These are phyloP conservation scores for Rhinogobius similis DNA, from an alignment of 2,113 vertebrate genomes.

Conservation along the genomic window DNA sequence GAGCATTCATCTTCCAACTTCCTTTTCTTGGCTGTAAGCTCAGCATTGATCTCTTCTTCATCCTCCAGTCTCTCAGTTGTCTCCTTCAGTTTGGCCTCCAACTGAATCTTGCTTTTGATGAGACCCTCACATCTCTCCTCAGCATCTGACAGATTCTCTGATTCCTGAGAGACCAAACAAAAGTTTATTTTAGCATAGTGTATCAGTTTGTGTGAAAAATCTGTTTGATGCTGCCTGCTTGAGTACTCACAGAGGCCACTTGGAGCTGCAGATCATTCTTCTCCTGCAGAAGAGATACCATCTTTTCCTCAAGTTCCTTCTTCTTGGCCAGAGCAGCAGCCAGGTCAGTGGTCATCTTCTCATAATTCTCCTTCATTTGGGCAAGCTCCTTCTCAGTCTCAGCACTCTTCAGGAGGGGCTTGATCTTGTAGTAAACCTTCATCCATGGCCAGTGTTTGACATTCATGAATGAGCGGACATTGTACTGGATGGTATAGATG, in stretches of 20 bases:
- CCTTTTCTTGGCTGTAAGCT: constrained; percentile 82
- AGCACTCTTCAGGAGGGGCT: constrained; percentile 64
- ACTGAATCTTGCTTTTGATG: constrained; percentile 69
- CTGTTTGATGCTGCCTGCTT: no score
- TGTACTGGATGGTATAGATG: constrained; percentile 60
- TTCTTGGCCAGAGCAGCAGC: constrained; percentile 57
- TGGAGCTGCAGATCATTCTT: constrained; percentile 59
- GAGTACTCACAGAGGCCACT: constrained; percentile 54
- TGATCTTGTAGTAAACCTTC: constrained; percentile 72
- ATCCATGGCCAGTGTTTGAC: constrained; percentile 71
- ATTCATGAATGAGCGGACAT: constrained; percentile 67
- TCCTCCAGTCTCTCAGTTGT: constrained; percentile 84
- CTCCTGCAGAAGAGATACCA: constrained; percentile 64
- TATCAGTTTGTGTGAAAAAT: background rate
- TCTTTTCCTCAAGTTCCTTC: constrained; percentile 62
- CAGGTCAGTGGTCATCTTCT: constrained; percentile 55
- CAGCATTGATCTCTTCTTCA: constrained; percentile 83
- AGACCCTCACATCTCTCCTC: constrained; percentile 69
- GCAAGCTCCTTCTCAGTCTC: constrained; percentile 58
- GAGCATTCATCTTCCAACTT: constrained; percentile 84
- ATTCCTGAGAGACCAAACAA: constrained; percentile 41
- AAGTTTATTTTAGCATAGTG: background rate
- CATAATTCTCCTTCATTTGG: constrained; percentile 64
- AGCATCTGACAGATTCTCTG: constrained; percentile 63
- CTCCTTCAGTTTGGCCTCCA: constrained; percentile 71